Evolutionary conservation across 1,140 invertebrate genomes (phyloP).

Genomic region (Ostrea denselamellosa): DNA sequence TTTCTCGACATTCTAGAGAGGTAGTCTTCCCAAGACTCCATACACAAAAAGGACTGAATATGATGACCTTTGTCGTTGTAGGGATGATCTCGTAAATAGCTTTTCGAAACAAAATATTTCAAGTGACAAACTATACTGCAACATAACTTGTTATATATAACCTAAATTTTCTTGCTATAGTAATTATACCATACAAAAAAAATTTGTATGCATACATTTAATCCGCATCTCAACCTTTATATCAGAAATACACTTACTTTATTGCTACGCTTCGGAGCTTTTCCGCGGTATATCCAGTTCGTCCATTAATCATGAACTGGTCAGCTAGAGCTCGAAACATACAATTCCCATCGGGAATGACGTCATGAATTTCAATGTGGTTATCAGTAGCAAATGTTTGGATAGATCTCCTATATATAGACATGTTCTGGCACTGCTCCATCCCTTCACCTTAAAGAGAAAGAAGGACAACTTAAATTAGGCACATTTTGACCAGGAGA

Average conservation of each 20-base stretch:
- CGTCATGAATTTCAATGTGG: slow-evolving; percentile 45
- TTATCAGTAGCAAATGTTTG: neutral
- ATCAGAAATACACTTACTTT: neutral
- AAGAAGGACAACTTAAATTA: neutral
- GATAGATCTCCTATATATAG: neutral
- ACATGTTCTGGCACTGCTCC: neutral
- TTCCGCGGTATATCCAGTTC: neutral
- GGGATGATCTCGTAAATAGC: slow-evolving; percentile 45
- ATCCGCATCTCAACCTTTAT: too few species aligned
- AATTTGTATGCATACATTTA: too few species aligned
- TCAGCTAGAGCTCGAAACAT: slow-evolving; percentile 55
- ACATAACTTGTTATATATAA: too few species aligned
- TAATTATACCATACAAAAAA: too few species aligned
- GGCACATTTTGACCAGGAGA: too few species aligned
- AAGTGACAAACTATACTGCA: too few species aligned
- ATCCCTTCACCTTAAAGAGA: neutral
- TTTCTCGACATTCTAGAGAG: slow-evolving; percentile 44
- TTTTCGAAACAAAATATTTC: neutral
- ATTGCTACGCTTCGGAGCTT: neutral
- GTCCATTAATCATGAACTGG: slow-evolving; percentile 49
- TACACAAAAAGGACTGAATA: slow-evolving; percentile 48
- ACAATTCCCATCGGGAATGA: slow-evolving; percentile 51
- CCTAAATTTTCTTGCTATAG: too few species aligned
- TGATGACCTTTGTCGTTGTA: slow-evolving; percentile 48
- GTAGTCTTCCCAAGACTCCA: slow-evolving; percentile 54